These are phyloP conservation scores for Oreochromis niloticus DNA, from an alignment of 2,113 vertebrate genomes.

Conservation along the genomic window DNA sequence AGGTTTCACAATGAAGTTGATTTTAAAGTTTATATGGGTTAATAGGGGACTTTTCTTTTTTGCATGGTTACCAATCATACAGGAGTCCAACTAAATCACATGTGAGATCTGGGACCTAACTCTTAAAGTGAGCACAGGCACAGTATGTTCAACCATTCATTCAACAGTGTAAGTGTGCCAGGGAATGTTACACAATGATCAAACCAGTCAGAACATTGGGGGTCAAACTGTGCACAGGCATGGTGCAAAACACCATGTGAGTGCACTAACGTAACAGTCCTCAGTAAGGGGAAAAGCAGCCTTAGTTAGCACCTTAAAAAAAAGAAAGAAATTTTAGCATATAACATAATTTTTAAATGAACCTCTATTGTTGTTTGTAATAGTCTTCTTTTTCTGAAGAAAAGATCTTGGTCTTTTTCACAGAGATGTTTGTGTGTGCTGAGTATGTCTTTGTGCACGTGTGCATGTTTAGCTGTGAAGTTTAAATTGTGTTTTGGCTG, in stretches of 20 bases:
- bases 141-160: not conserved
- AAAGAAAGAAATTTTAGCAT: not conserved
- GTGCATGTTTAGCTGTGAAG: not conserved
- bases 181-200: not conserved
- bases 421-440: not conserved
- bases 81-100: not conserved
- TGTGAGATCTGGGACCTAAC: not conserved
- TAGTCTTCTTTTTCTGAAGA: not conserved
- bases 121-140: not conserved
- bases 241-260: not conserved
- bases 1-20: not conserved
- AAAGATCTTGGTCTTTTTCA: rapidly evolving
- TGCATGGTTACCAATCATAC: rapidly evolving
- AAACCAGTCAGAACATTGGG: not conserved
- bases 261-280: not conserved
- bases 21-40: not conserved
- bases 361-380: not conserved
- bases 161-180: not conserved
- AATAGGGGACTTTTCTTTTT: not conserved
- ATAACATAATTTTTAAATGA: not conserved
- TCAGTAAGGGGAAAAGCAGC: not conserved
- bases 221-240: not conserved
- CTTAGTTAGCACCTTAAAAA: not conserved
- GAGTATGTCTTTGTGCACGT: not conserved
- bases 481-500: not conserved